Evolutionary conservation across 1,140 invertebrate species (phyloP), one percentile per base, ranked within the genome.

Genomic region (Drosophila mayri): DNA sequence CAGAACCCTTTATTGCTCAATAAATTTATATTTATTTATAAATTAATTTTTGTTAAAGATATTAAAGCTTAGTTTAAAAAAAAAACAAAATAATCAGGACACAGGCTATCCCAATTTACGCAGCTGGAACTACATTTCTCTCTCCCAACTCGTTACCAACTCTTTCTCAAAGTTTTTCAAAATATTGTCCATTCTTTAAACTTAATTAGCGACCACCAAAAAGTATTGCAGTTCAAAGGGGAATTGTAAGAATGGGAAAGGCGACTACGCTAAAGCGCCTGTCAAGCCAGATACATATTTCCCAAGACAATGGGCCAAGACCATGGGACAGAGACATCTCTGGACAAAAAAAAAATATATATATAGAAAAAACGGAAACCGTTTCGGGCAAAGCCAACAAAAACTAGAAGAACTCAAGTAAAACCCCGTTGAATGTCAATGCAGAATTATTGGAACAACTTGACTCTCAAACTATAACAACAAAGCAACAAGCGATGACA

Each of bases 361-460:
- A 66, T 25, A 46, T 47, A 47, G 44, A 28, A 54, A 49, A 50
- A 50, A 50, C 62, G 61, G 62, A 54, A 80, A 79, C 71, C 71
- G 71, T 74, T 74, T 74, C 68, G 71, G 57, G 38, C 66, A 38
- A 72, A 41, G 67, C 55, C 9, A 46, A 70, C 68, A 64, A 62
- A 59, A 62, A 72, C 41, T 38, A 43, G 66, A 76, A 75, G 67
- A 71, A 57, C 67, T 67, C 32, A 70, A 57, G 60, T 64, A 55
- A 65, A 74, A 57, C 57, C 65, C 57, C 75, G 58, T 90, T 77
- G 85, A 88, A 90, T 90, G 85, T 90, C 85, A 90, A 90, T 90
- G 86, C 85, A 85, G 86, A 90, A 90, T 85, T 90, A 90, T 90
- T 90, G 81, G 78, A 79, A 90, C 79, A 83, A 83, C 79, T 87